phyloP scores from a whole-genome alignment of 2,113 vertebrate genomes.

The Acrocephalus kingi region DNA sequence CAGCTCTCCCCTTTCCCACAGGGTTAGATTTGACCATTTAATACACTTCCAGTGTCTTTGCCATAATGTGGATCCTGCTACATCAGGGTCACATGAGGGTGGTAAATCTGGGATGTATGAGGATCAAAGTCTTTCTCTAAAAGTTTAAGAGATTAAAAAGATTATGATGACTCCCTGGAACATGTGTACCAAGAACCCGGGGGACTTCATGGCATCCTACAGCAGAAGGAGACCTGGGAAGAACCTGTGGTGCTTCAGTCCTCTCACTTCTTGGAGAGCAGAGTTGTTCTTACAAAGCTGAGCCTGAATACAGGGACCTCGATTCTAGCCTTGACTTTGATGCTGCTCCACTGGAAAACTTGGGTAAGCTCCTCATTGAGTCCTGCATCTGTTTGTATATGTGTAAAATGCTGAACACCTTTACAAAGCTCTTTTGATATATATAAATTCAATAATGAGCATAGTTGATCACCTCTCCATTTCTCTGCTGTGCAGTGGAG shows the following conservation, averaged over 20 bases:
- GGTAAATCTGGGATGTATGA: fast-evolving
- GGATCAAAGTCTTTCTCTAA: neutral
- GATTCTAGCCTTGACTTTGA: neutral
- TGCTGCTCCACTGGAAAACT: neutral
- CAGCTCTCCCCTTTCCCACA: neutral
- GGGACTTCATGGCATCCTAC: neutral
- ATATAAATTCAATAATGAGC: neutral
- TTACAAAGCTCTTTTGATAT: neutral
- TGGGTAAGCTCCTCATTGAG: neutral
- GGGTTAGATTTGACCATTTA: neutral
- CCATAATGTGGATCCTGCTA: neutral
- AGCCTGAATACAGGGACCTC: neutral
- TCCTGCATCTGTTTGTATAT: neutral
- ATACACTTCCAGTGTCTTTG: neutral
- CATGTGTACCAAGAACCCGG: neutral
- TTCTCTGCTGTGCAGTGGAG: neutral
- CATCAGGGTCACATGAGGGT: neutral
- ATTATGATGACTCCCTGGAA: neutral
- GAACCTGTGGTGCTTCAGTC: neutral
- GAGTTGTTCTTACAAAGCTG: neutral
- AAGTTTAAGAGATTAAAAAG: neutral
- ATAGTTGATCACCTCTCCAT: neutral
- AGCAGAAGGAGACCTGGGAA: neutral
- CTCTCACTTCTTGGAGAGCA: neutral
- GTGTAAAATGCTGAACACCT: neutral